These are phyloP conservation scores for Cryptotermes secundus DNA, from an alignment of 1,140 invertebrate genomes.

Conservation along the genomic window DNA sequence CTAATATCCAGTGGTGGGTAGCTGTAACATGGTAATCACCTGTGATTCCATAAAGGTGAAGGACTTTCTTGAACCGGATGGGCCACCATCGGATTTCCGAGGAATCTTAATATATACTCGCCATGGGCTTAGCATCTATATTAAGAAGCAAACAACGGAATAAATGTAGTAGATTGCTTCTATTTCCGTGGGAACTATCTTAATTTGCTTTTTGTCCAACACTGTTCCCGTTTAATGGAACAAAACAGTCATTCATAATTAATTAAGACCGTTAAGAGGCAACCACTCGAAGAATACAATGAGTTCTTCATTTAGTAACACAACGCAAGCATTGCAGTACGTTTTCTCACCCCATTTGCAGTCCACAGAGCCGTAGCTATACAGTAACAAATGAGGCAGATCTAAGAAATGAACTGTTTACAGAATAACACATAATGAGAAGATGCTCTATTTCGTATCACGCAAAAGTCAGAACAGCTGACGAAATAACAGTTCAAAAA, in stretches of 20 bases:
- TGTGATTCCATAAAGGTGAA: no score
- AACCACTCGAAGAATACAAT: not conserved
- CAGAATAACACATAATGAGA: not conserved
- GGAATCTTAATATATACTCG: no score
- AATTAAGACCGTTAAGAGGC: not conserved
- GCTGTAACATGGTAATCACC: no score
- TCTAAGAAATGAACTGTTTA: not conserved
- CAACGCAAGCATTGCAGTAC: not conserved
- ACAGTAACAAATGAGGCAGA: not conserved
- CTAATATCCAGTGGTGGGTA: no score
- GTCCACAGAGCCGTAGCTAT: not conserved
- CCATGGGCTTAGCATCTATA: no score
- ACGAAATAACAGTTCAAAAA: no score
- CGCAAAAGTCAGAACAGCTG: no score
- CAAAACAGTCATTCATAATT: not conserved
- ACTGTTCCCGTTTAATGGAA: not conserved
- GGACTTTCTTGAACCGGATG: no score
- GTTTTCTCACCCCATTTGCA: not conserved
- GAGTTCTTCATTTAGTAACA: not conserved
- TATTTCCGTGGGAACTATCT: not conserved
- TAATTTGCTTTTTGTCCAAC: not conserved
- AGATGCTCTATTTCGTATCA: not conserved
- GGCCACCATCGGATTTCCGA: no score
- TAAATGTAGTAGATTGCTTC: no score
- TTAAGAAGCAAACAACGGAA: no score